Percentiles rank a stretch among this genome's conserved stretches.
Evolutionary conservation across 1,140 invertebrate genomes (phyloP).

Genomic region (Ceratina australensis): DNA sequence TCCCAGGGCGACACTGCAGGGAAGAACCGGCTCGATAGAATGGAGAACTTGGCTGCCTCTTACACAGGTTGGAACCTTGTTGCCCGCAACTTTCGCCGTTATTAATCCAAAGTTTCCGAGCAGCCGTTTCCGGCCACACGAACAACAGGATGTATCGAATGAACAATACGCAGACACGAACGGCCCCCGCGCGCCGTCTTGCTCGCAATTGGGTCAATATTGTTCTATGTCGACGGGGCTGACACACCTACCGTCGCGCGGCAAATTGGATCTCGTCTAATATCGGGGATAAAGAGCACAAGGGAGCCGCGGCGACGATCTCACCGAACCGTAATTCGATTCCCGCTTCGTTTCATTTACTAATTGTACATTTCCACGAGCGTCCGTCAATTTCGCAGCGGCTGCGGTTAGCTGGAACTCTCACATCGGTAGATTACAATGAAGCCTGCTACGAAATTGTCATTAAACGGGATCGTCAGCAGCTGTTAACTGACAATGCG

Average conservation of each 20-base stretch:
- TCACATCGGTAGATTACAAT: neutral
- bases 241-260: slow-evolving; percentile 16
- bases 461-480: slow-evolving; percentile 8
- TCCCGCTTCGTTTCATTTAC: neutral
- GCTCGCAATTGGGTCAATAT: slow-evolving; percentile 35
- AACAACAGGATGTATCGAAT: slow-evolving; percentile 15
- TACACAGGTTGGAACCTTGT: neutral
- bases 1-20: too few species aligned
- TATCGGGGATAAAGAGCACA: slow-evolving; percentile 26
- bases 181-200: neutral
- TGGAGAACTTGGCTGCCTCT: neutral
- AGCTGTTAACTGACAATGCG: slow-evolving; percentile 6
- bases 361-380: too few species aligned
- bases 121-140: slow-evolving; percentile 19
- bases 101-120: slow-evolving; percentile 17
- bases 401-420: neutral
- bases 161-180: slow-evolving; percentile 3
- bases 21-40: neutral
- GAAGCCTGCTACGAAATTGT: neutral
- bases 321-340: slow-evolving; percentile 2
- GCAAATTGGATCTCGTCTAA: slow-evolving; percentile 36
- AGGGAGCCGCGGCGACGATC: neutral
- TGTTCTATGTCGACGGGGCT: slow-evolving; percentile 28
- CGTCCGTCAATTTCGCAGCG: too few species aligned
- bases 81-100: slow-evolving; percentile 5